Evolutionary conservation across 2,888 invertebrate species (phyloP).

Genomic region (Sarcophaga caerulescens): DNA sequence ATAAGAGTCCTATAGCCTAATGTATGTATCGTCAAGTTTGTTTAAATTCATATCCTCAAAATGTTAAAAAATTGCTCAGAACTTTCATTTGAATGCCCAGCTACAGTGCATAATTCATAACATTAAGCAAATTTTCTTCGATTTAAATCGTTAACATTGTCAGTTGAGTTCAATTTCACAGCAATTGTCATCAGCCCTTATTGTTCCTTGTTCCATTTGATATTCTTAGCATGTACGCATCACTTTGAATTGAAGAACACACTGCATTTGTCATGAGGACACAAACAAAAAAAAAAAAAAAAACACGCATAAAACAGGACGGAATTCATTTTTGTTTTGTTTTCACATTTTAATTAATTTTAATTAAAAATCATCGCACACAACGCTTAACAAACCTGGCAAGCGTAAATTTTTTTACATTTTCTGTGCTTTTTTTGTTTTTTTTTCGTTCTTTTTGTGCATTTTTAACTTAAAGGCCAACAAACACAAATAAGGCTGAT

Average conservation of each 20-base stretch:
- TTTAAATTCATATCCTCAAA: too few species aligned
- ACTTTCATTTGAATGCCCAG: too few species aligned
- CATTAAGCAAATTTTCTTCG: too few species aligned
- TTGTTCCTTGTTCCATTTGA: not conserved
- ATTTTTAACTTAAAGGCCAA: conserved; percentile 51
- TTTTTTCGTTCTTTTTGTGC: not conserved
- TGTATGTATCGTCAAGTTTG: too few species aligned
- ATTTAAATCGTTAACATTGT: too few species aligned
- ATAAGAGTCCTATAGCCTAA: too few species aligned
- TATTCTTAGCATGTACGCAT: conserved; percentile 12
- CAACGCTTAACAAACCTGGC: conserved; percentile 52
- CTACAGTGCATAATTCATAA: too few species aligned
- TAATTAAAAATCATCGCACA: conserved; percentile 64
- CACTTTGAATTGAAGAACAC: conserved; percentile 10
- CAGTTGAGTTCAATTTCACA: too few species aligned
- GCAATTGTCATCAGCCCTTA: too few species aligned
- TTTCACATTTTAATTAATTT: conserved; percentile 62
- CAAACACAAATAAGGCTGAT: conserved; percentile 35
- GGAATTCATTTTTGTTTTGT: conserved; percentile 60
- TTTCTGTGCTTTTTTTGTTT: not conserved
- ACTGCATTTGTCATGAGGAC: conserved; percentile 51
- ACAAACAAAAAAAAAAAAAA: conserved; percentile 14
- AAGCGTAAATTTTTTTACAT: conserved; percentile 47
- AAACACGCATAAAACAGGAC: conserved; percentile 45
- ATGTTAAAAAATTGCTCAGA: too few species aligned